A percentile compares a stretch with the other conserved stretches of the same genome.
Conservation (phyloP, 2,113 vertebrate species). For the Hipposideros armiger region DNA sequence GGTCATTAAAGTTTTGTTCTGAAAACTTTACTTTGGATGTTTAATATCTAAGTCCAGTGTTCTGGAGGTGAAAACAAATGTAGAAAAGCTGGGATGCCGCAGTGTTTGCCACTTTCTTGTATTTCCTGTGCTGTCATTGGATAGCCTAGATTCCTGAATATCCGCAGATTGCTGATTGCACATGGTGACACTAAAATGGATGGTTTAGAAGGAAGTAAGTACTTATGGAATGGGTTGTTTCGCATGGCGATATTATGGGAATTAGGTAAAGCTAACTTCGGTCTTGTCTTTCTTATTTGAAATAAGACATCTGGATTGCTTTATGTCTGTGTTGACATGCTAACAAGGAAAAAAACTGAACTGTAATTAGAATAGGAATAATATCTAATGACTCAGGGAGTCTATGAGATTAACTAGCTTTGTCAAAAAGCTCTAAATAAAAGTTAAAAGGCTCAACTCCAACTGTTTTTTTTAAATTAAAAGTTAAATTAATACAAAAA, state of each 20-base stretch:
- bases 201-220: not conserved
- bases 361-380: constrained; percentile 12
- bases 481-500: constrained; percentile 8
- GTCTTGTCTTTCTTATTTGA: constrained; percentile 26
- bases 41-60: not conserved
- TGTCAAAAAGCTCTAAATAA: constrained; percentile 35
- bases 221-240: not conserved
- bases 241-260: not conserved
- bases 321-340: not conserved
- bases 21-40: constrained; percentile 55
- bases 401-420: constrained; percentile 27
- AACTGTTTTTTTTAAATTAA: constrained; percentile 44
- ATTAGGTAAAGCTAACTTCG: not conserved
- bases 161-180: not conserved
- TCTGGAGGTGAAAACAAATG: not conserved
- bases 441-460: not conserved
- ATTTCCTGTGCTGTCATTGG: not conserved
- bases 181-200: not conserved
- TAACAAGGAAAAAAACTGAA: constrained; percentile 29
- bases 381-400: constrained; percentile 19
- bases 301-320: constrained; percentile 32
- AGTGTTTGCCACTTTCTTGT: not conserved
- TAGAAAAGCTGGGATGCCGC: not conserved
- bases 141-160: not conserved
- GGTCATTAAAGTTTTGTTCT: constrained; percentile 35